These are phyloP conservation scores for Zosterops japonicus DNA, from an alignment of 2,113 vertebrate species.

Conservation along the genomic window DNA sequence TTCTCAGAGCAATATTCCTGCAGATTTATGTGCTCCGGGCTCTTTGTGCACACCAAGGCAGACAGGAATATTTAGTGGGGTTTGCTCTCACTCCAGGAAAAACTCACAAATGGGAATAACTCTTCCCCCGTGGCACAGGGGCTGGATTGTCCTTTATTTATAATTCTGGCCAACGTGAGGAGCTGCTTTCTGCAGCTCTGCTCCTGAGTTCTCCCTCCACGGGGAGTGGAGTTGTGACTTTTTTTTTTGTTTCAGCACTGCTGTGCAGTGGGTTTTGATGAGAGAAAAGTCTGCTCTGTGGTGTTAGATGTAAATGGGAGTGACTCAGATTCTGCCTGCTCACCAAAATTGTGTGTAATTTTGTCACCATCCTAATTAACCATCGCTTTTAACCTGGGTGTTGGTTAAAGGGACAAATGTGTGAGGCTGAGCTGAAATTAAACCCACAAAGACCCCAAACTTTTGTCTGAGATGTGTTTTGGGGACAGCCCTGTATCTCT, in stretches of 20 bases:
- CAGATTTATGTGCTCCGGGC: slow-evolving; percentile 19
- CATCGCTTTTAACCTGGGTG: not conserved
- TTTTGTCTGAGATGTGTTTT: not conserved
- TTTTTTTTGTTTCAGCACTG: not conserved
- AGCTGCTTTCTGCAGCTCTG: not conserved
- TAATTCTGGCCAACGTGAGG: accelerated
- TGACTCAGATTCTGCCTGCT: not conserved
- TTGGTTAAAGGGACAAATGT: not conserved
- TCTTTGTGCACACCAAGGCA: not conserved
- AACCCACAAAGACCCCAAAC: accelerated
- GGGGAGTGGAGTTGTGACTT: not conserved
- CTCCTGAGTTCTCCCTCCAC: accelerated
- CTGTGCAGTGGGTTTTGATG: not conserved
- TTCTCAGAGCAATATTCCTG: not conserved
- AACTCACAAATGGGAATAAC: slow-evolving; percentile 54
- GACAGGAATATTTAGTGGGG: slow-evolving; percentile 52
- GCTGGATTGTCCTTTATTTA: slow-evolving; percentile 32
- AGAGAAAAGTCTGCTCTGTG: not conserved
- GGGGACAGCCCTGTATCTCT: accelerated
- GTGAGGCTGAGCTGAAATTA: not conserved
- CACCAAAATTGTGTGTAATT: not conserved
- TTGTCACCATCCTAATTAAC: not conserved
- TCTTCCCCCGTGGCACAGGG: not conserved
- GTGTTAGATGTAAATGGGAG: no score
- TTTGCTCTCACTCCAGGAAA: slow-evolving; percentile 55